Evolutionary conservation across 2,888 invertebrate species (phyloP), one percentile per base, ranked within the genome.

Genomic region (Cephus pygmeus): DNA sequence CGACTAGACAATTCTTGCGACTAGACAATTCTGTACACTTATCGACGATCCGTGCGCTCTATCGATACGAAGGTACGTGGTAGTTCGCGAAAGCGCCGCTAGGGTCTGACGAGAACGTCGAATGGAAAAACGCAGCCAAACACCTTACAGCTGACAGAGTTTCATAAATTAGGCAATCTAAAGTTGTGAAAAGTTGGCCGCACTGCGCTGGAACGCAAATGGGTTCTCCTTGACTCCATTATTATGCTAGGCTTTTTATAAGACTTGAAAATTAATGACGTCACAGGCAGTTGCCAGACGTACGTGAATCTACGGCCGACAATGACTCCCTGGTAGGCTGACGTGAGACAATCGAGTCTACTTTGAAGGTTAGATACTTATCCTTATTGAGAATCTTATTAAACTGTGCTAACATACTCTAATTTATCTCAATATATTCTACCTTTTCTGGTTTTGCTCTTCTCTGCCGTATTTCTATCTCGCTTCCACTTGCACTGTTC

Each of bases 151-250:
- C 75, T 75, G 78, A 78, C 78, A 76, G 73, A 15, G 71, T 78
- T 75, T 78, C 71, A 78, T 78, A 78, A 78, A 78, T 78, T 78
- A 78, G 78, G 76, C 78, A 78, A 78, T 78, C 78, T 75, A 78
- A 78, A 78, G 76, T 78, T 78, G 69, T 34, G 75, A 69, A 76
- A 78, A 78, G 75, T 78, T 76, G 73, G 76, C 78, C 78, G 78
- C 78, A 75, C 76, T 77, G 77, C 75, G 77, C 69, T 71, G 77
- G 34, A 34, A 23, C 71, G 71, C 31, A 31, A 12, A 71, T 23
- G 71, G 69, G 36, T 75, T 78, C 76, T 71, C 12, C 33, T 56
- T 31, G 71, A 34, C 2, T 33, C 71, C 31, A 71, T 71, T 71
- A 71, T 31, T 31, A 71, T 12, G 33, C 34, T 34, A 31, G 71